These are phyloP conservation scores for Acleris emargana DNA, from an alignment of 2,888 invertebrate genomes.

Conservation along the genomic window DNA sequence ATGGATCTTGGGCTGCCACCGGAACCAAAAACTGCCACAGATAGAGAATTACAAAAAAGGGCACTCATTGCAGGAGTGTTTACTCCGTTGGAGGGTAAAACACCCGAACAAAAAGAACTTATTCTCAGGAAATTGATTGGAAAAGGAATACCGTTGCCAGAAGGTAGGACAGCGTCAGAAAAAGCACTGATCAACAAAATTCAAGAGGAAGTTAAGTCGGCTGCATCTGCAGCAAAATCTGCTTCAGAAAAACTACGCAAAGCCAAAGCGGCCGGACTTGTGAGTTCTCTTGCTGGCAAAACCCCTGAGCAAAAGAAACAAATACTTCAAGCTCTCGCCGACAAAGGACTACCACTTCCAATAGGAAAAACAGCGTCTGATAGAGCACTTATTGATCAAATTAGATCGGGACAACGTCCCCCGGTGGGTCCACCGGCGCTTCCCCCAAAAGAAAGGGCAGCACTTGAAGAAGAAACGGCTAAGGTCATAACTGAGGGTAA, in stretches of 20 bases:
- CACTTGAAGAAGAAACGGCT: too few relatives aligned
- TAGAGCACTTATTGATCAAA: too few relatives aligned
- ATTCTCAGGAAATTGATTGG: background rate
- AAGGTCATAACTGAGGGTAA: too few relatives aligned
- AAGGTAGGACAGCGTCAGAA: background rate
- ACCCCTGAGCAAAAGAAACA: background rate
- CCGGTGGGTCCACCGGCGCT: too few relatives aligned
- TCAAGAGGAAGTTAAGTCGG: background rate
- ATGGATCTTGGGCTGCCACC: background rate
- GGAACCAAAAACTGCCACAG: background rate
- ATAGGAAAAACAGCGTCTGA: background rate
- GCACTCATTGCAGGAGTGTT: background rate
- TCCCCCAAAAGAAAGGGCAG: too few relatives aligned
- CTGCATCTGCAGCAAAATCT: background rate
- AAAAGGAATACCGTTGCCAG: background rate
- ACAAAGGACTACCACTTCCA: background rate
- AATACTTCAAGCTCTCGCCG: background rate
- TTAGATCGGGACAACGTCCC: too few relatives aligned
- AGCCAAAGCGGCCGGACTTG: background rate
- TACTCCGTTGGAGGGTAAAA: background rate
- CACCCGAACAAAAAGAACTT: background rate
- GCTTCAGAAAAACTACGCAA: background rate
- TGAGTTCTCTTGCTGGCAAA: background rate
- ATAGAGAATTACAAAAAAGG: background rate
- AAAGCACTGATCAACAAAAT: constrained; percentile 38